Base-by-base conservation (phyloP, 1,140 invertebrate species). In the Idris sp. region DNA sequence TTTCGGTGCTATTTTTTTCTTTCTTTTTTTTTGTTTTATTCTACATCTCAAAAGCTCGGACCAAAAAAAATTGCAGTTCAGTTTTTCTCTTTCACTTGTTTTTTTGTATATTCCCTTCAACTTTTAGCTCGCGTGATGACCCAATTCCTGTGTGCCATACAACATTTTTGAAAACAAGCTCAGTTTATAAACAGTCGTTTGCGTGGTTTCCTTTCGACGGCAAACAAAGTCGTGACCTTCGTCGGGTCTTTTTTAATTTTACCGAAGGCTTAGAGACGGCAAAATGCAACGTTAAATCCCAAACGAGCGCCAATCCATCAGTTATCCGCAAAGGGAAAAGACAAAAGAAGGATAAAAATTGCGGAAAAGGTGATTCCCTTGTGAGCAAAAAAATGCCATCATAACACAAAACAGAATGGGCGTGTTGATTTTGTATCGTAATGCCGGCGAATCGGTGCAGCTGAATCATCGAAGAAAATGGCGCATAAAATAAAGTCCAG, bases 221-320 rank as follows among this genome's bases (percentile, higher is more conserved):
- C 33, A 38, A 69, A 53, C 64, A 61, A 68, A 67, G 59, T 18
- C 58, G 58, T 59, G 51, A 69, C 72, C 72, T 75, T 67, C 62
- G 51, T 25, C 30, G 44, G 51, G 35, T 59, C 62, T 58, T 74
- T 74, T 61, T 67, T 46, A 74, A n/a, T n/a, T 67, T 67, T 67
- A 33, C 15, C 43, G 36, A 44, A 51, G 18, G 48, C 61, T 43
- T 67, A 28, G 36, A 46, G 19, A 10, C 33, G n/a, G 22, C 22
- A 25, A 25, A 25, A 25, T 8, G 22, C 3, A 25, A 25, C n/a
- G n/a, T n/a, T n/a, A n/a, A n/a, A n/a, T n/a, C n/a, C n/a, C n/a
- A n/a, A n/a, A n/a, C n/a, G n/a, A n/a, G n/a, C n/a, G n/a, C n/a
- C n/a, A n/a, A n/a, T n/a, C n/a, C n/a, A n/a, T n/a, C n/a, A n/a